Evolutionary conservation across 2,113 vertebrate genomes (phyloP), one percentile per base, ranked within the genome.

Genomic region (Etia nguti): DNA sequence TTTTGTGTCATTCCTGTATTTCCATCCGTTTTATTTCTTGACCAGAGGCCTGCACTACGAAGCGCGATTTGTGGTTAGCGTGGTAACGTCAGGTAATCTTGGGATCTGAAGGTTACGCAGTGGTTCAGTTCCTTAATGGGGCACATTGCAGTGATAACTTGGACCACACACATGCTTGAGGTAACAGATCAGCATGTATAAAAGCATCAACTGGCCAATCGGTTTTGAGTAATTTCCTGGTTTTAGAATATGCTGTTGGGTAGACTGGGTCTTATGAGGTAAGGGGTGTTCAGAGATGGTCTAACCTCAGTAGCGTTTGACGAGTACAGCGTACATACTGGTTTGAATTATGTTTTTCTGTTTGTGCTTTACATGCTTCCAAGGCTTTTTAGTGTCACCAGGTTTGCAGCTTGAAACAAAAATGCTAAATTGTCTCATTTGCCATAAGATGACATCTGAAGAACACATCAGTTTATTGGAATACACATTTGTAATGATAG

Each of bases 1-100:
- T 94, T 94, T 94, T 94, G 93, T 92, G 94, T 96, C 96, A 96
- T 96, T 96, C 96, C 96, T 95, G 92, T 94, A 88, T 95, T 96
- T 94, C 89, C 94, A 95, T 94, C 90, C 34, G 86, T 95, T 96
- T 94, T 87, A 82, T 93, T 94, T 94, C 86, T 94, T 65, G 52
- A 92, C 94, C 94, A 50, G 73, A 77, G 73, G 73, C 10, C 46
- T 77, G 73, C 43, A 52, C 46, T 52, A 77, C 46, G 73, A 77
- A 77, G 73, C 4, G 6, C 46, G 46, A 52, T 77, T 34, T 31
- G 73, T 50, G 26, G 26, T 52, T 77, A 1, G 73, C 15, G 1
- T 34, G 26, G 31, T 34, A 50, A 50, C 2, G 6, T 6, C 10
- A 29, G 43, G 24, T 29, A 77, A 77, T 77, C 18, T 77, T 50